Base-by-base conservation (phyloP, 30 jellyfish, hydroid and myxozoan species). In the Rhopilema esculentum region DNA sequence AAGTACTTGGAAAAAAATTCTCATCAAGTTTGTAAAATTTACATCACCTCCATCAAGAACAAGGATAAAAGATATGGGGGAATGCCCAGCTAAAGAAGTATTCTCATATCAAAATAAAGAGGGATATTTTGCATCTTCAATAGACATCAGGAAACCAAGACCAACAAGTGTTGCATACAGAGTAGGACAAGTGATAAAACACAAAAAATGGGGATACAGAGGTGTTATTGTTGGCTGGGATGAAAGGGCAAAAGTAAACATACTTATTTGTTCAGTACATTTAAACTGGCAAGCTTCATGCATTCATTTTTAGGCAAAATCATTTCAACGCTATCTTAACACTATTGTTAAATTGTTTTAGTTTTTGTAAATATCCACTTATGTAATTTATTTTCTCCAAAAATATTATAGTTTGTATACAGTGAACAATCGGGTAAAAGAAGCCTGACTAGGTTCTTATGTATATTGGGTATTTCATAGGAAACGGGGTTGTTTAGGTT, bases 161-260 rank as follows among this genome's bases (percentile, higher is more conserved):
- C 93, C 93, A 23, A 18, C 92, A 30, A 67, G 75, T 51, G 83
- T 95, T 48, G 95, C 95, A 52, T 95, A 72, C 33, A 72, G 97
- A 74, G 81, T 95, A 82, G 99, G 99, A 21, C 99, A 95, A 74
- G 99, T 95, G 17, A 95, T 95, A 29, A 88, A 78, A 26, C 99
- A 95, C 78, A 95, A 95, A 70, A 40, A 30, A 29, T 95, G 88
- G 85, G 99, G 99, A 6, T 95, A 89, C 66, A 71, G 96, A 70
- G 99, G 99, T 18, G 97, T 90, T 17, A 95, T 95, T 22, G 75
- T 82, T 63, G 99, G 99, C 6, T 95, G 99, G 99, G 99, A 95
- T 81, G 28, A 30, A 24, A 95, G 77, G 63, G 89, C 99, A 22
- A 95, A 85, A 92, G 97, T 94, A 79, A 1, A 33, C 20, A 52